A percentile compares a stretch with the other conserved stretches of the same genome.
Evolutionary conservation across 2,888 invertebrate genomes (phyloP).

Genomic region (Drosophila kokeensis): DNA sequence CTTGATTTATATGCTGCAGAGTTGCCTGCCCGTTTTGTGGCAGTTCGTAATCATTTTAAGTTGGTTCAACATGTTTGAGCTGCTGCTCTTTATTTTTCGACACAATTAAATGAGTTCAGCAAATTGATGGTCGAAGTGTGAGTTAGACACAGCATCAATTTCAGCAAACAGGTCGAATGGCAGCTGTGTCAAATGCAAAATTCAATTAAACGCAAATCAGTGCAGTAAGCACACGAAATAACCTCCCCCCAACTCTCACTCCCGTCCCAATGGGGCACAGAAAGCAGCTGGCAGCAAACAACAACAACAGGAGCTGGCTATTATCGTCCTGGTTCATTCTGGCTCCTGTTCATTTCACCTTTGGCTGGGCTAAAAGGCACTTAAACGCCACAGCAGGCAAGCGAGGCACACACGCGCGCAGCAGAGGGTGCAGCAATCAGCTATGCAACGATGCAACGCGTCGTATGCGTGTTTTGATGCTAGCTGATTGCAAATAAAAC

Average conservation of each 20-base stretch:
- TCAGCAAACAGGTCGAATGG: slow-evolving; percentile 15
- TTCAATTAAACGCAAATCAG: slow-evolving; percentile 79
- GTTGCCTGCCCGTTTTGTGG: slow-evolving; percentile 33
- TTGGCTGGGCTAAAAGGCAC: slow-evolving; percentile 51
- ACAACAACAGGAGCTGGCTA: slow-evolving; percentile 40
- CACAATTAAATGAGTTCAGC: slow-evolving; percentile 61
- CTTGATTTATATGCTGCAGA: slow-evolving; percentile 66
- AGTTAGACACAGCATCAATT: slow-evolving; percentile 1
- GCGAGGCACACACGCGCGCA: not conserved
- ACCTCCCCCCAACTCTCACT: not conserved
- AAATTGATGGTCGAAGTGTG: slow-evolving; percentile 33
- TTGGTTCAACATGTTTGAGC: slow-evolving; percentile 58
- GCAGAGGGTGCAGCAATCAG: slow-evolving; percentile 23
- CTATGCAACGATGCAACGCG: slow-evolving; percentile 45
- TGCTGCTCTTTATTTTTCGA: slow-evolving; percentile 22
- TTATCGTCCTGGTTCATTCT: slow-evolving; percentile 18
- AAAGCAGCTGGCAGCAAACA: slow-evolving; percentile 34
- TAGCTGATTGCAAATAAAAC: slow-evolving; percentile 73
- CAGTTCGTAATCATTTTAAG: slow-evolving; percentile 53
- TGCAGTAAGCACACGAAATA: slow-evolving; percentile 64
- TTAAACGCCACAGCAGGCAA: slow-evolving; percentile 51
- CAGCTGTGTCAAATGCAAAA: slow-evolving; percentile 65
- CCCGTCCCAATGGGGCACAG: not conserved
- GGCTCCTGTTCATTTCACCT: slow-evolving; percentile 47
- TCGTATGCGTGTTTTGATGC: slow-evolving; percentile 64